Percentiles rank a stretch among this genome's conserved stretches.
Conservation (phyloP, 2,797 vertebrate genomes). For the Corythornis leucogaster region DNA sequence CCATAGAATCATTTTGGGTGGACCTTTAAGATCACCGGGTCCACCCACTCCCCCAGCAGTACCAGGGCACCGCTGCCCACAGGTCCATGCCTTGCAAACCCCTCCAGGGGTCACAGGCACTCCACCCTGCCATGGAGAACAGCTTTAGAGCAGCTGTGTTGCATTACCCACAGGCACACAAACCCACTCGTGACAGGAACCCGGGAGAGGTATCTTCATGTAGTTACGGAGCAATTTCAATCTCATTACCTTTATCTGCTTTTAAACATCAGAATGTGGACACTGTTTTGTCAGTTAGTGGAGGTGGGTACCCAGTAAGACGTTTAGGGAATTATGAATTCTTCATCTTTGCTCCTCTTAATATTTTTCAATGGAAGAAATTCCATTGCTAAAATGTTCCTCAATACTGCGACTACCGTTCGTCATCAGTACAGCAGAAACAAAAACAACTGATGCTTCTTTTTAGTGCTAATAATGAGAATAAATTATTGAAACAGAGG, state of each 20-base stretch:
- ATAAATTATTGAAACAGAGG: background rate
- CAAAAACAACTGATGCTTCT: background rate
- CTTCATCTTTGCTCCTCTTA: background rate
- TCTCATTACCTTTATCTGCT: background rate
- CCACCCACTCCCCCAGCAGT: background rate
- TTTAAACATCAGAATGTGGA: background rate
- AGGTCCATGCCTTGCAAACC: background rate
- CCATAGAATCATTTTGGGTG: background rate
- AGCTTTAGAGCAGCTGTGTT: background rate
- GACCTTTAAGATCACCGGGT: background rate
- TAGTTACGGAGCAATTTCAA: background rate
- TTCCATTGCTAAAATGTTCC: background rate
- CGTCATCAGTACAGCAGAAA: background rate
- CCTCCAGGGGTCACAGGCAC: background rate
- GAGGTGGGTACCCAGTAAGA: background rate
- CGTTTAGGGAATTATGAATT: background rate
- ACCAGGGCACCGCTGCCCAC: background rate
- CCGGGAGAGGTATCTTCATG: background rate
- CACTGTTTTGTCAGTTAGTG: background rate
- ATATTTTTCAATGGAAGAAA: background rate
- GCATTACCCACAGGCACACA: background rate
- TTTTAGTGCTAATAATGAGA: background rate
- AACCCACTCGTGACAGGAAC: background rate
- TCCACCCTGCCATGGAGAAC: background rate
- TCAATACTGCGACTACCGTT: slow-evolving; percentile 20